Evolutionary conservation across 2,888 invertebrate genomes (phyloP).

Genomic region (Ornithoptera alexandrae): DNA sequence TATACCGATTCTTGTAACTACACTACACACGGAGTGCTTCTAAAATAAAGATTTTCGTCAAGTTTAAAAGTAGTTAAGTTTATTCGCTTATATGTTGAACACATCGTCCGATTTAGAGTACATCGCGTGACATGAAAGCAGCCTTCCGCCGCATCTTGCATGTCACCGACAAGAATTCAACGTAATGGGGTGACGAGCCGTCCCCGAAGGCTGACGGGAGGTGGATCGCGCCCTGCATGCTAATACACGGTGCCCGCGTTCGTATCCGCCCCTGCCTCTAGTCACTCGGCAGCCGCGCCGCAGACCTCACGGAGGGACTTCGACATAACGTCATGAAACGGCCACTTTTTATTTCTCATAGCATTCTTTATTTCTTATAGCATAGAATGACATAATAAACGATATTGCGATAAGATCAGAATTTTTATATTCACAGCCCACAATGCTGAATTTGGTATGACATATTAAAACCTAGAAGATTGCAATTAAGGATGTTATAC

Average conservation of each 20-base stretch:
- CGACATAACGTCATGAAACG: conserved; percentile 14
- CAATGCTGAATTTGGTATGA: too few species aligned
- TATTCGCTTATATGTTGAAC: neutral
- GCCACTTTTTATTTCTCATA: conserved; percentile 1
- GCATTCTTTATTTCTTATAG: conserved; percentile 1
- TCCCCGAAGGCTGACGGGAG: conserved; percentile 24
- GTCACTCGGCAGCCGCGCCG: conserved; percentile 5
- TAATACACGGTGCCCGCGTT: conserved; percentile 28
- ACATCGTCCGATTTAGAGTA: neutral
- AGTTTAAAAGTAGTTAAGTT: too few species aligned
- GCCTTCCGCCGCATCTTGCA: conserved; percentile 7
- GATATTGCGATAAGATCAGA: conserved; percentile 6
- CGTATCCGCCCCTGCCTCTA: conserved; percentile 17
- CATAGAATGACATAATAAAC: neutral
- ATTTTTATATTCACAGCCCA: neutral
- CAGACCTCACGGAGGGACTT: conserved; percentile 10
- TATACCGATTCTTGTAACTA: too few species aligned
- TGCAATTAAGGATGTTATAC: too few species aligned
- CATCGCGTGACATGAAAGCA: conserved; percentile 13
- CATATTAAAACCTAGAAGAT: too few species aligned
- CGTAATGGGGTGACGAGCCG: conserved; percentile 26
- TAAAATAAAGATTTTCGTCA: too few species aligned
- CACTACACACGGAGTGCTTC: too few species aligned
- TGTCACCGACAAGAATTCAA: conserved; percentile 20
- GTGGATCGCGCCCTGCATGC: conserved; percentile 31